Percentiles rank a stretch among this genome's conserved stretches.
Conservation (phyloP, 2,797 vertebrate species). For the Semaprochilodus insignis region DNA sequence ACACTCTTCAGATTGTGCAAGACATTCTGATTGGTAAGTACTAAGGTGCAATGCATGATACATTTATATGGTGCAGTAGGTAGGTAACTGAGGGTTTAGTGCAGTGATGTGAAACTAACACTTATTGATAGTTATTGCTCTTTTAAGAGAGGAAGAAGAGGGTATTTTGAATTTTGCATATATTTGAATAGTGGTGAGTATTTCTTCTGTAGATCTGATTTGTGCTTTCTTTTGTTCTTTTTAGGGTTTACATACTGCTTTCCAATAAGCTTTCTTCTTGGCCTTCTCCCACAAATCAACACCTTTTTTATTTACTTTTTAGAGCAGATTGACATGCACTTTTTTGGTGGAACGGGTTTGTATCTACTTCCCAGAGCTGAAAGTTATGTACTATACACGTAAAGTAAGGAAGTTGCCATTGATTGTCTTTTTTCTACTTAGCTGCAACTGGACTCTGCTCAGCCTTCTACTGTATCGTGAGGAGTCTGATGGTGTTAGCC, state of each 20-base stretch:
- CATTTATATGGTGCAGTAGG: background rate
- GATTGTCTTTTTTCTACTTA: constrained; percentile 67
- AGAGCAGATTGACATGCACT: constrained; percentile 94
- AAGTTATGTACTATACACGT: background rate
- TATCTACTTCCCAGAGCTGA: background rate
- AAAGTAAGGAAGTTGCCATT: background rate
- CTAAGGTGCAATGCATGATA: background rate
- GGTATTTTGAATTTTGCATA: background rate
- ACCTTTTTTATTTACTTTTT: constrained; percentile 94
- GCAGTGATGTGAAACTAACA: background rate
- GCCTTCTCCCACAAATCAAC: constrained; percentile 97
- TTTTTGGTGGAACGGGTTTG: constrained; percentile 96
- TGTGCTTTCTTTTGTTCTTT: constrained; percentile 46
- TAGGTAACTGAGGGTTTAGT: background rate
- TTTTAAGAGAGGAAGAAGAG: background rate
- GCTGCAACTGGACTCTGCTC: constrained; percentile 90
- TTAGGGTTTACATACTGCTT: constrained; percentile 94
- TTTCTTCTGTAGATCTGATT: background rate
- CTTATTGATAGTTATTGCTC: background rate
- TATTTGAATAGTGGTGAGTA: background rate
- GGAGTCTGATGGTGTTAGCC: constrained; percentile 82
- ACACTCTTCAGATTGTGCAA: constrained; percentile 81
- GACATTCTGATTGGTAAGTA: constrained; percentile 89
- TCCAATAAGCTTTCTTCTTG: constrained; percentile 92
- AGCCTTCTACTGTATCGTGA: constrained; percentile 87